These are phyloP conservation scores for Zelleria hepariella DNA, from an alignment of 2,888 invertebrate genomes.

Conservation along the genomic window DNA sequence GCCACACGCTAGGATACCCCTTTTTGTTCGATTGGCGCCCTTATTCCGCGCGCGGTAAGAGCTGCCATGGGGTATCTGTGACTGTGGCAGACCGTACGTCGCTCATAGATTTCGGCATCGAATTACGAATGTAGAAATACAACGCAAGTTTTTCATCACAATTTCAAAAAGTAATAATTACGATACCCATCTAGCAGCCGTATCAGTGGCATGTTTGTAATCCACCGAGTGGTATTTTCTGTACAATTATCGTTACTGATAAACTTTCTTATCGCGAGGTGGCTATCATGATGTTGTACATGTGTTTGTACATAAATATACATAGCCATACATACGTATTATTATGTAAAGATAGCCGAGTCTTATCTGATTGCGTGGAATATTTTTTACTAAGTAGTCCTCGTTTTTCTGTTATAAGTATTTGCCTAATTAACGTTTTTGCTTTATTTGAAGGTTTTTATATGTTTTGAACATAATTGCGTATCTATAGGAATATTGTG, in stretches of 20 bases:
- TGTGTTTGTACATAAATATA: not conserved
- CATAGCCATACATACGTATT: not conserved
- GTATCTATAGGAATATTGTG: no score
- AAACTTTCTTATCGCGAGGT: slow-evolving; percentile 3
- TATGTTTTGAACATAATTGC: no score
- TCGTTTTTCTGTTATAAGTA: not conserved
- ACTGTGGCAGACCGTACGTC: no score
- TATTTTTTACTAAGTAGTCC: not conserved
- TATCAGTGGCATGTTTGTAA: not conserved
- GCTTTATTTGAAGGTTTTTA: no score
- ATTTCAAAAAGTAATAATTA: not conserved
- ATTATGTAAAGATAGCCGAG: not conserved
- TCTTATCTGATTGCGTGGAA: not conserved
- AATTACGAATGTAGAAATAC: no score
- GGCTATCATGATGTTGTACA: slow-evolving; percentile 1
- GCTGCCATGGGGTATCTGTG: no score
- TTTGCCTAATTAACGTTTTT: not conserved
- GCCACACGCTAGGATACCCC: no score
- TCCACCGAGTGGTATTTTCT: not conserved
- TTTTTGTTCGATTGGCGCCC: no score
- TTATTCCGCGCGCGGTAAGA: no score
- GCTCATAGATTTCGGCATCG: no score
- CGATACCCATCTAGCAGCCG: not conserved
- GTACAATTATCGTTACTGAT: not conserved
- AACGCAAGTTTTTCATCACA: not conserved